Evolutionary conservation across 2,797 vertebrate genomes (phyloP).

Genomic region (Micrastur ruficollis): DNA sequence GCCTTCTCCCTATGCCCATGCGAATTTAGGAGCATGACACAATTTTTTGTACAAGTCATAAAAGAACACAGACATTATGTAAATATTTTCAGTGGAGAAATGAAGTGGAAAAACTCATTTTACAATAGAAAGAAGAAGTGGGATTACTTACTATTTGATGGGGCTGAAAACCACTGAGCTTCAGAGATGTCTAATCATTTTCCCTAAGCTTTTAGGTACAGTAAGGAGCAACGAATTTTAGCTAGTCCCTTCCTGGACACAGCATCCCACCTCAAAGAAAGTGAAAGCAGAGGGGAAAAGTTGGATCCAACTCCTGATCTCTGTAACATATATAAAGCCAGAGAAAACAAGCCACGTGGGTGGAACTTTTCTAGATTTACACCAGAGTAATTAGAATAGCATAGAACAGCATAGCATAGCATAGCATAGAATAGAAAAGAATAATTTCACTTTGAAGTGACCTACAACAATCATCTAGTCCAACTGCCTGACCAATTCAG

Average conservation of each 20-base stretch:
- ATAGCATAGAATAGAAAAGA: not conserved
- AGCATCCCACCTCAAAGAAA: not conserved
- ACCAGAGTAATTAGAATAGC: not conserved
- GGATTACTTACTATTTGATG: not conserved
- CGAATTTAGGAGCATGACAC: not conserved
- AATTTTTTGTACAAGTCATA: not conserved
- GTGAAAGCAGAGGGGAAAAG: not conserved
- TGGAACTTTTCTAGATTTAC: not conserved
- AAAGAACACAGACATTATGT: constrained; percentile 39
- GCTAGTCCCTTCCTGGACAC: not conserved
- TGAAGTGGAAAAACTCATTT: constrained; percentile 49
- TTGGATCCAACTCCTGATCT: not conserved
- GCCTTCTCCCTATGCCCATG: not conserved
- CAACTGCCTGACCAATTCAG: not conserved
- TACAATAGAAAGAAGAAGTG: constrained; percentile 5
- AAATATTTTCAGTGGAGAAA: constrained; percentile 51
- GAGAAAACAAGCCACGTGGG: not conserved
- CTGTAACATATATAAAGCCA: not conserved
- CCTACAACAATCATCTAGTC: rapidly evolving
- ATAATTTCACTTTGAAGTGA: not conserved
- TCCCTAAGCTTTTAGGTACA: not conserved
- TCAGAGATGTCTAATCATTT: not conserved
- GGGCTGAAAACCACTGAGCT: not conserved
- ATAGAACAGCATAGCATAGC: not conserved
- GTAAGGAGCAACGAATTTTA: not conserved